Evolutionary conservation across 1,140 invertebrate genomes (phyloP).

Genomic region (Solen grandis): DNA sequence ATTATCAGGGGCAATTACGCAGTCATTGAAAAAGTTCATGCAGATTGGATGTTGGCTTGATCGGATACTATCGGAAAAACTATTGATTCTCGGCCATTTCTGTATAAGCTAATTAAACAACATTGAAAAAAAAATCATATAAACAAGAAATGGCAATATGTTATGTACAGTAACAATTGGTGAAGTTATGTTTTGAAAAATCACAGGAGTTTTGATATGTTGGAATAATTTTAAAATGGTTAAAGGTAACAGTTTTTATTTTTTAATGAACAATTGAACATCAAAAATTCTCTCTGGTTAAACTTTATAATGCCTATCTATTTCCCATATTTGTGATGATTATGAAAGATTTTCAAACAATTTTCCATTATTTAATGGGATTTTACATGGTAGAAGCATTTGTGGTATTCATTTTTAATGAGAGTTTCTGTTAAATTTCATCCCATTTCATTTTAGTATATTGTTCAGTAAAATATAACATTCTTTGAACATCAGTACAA

Average conservation of each 20-base stretch:
- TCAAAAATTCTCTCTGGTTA: neutral
- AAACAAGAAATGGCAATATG: neutral
- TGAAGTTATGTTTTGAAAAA: too few species aligned
- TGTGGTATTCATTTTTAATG: too few species aligned
- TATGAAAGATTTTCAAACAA: too few species aligned
- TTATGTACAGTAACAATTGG: neutral
- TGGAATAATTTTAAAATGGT: too few species aligned
- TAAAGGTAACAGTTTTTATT: neutral
- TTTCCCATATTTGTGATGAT: neutral
- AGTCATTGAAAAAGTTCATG: constrained; percentile 17
- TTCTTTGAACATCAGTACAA: too few species aligned
- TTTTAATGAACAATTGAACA: constrained; percentile 10
- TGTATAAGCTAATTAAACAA: constrained; percentile 45
- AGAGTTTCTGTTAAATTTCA: too few species aligned
- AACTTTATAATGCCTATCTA: neutral
- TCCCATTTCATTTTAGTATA: too few species aligned
- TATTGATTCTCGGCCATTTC: constrained; percentile 33
- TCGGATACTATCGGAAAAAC: constrained; percentile 28
- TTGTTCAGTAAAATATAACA: too few species aligned
- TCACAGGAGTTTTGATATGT: too few species aligned
- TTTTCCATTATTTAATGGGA: too few species aligned
- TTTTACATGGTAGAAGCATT: too few species aligned
- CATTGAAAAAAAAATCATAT: constrained; percentile 40
- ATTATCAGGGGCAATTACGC: neutral
- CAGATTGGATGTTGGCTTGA: neutral